Evolutionary conservation across 2,797 vertebrate genomes (phyloP), one percentile per base, ranked within the genome.

Genomic region (Stomatorhinus walkeri): DNA sequence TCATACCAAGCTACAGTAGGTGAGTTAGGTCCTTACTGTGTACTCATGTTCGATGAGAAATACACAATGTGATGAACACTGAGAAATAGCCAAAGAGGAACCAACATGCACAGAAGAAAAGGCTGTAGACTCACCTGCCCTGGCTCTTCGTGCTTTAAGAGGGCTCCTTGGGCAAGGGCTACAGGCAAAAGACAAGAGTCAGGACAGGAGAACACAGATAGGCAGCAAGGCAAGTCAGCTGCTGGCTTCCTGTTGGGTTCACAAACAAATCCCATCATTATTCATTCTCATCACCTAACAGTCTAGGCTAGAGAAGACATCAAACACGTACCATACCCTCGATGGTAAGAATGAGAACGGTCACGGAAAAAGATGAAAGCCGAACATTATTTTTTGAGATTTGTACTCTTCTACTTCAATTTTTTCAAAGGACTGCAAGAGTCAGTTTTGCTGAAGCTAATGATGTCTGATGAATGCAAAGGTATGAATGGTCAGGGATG

Each of bases 161-260:
- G 0, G 96, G 96, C 92, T 96, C 96, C 94, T 96, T 96, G 89
- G 96, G 96, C 92, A 96, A 94, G 92, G 96, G 96, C 96, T 96
- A 92, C n/a, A 93, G 94, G 91, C 90, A 90, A 92, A 88, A 88
- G 43, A 93, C 1, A 92, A 89, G 91, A 24, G 48, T 88, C 0
- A 43, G 46, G 79, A 85, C 83, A 90, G 46, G 36, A 89, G 10
- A 54, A 46, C 22, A 49, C 4, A 43, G 8, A 84, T 5, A 24
- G 49, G 46, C n/a, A 84, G 19, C 9, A 28, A 22, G 40, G 43
- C 81, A 49, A 9, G 22, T 10, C 22, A 24, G 19, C n/a, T 24
- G n/a, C 81, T 84, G 43, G 40, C 40, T 49, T 61, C 36, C 79
- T 49, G 36, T 22, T 68, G 24, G 1, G 24, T 24, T 68, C 16